Conservation (phyloP, 1,140 invertebrate genomes). For the Diabrotica virgifera region DNA sequence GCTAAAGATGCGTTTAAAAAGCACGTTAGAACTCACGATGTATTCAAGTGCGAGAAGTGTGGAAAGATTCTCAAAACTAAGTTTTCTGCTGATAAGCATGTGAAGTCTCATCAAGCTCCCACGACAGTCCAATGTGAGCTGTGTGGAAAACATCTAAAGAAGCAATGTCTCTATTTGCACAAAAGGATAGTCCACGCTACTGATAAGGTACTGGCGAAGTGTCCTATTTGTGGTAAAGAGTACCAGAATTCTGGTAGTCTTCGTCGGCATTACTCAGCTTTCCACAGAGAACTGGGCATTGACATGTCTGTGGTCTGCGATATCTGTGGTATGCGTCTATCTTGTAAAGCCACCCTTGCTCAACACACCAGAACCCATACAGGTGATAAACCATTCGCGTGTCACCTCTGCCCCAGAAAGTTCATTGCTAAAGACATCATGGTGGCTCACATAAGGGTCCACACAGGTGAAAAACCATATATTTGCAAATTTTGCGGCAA, state of each 20-base stretch:
- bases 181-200: slow-evolving; percentile 2
- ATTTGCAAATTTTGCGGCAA: slow-evolving; percentile 68
- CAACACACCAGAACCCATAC: slow-evolving; percentile 69
- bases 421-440: slow-evolving; percentile 61
- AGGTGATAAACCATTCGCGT: slow-evolving; percentile 70
- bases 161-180: slow-evolving; percentile 8
- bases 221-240: slow-evolving; percentile 10
- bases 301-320: slow-evolving; percentile 56
- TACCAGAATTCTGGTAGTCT: slow-evolving; percentile 9
- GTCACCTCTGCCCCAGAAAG: slow-evolving; percentile 63
- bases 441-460: slow-evolving; percentile 61
- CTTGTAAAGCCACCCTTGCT: slow-evolving; percentile 65
- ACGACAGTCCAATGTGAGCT: slow-evolving; percentile 8
- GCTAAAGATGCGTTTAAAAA: slow-evolving; percentile 10
- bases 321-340: slow-evolving; percentile 76
- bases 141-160: slow-evolving; percentile 9
- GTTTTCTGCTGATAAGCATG: slow-evolving; percentile 6
- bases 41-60: slow-evolving; percentile 8
- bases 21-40: slow-evolving; percentile 7
- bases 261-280: slow-evolving; percentile 6
- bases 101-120: slow-evolving; percentile 9
- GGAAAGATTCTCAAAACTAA: slow-evolving; percentile 7
- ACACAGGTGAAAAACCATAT: slow-evolving; percentile 65
- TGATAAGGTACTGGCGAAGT: slow-evolving; percentile 1
- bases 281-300: slow-evolving; percentile 6